Base-by-base conservation (phyloP, 23 tunicate genomes). In the Oikopleura albicans region DNA sequence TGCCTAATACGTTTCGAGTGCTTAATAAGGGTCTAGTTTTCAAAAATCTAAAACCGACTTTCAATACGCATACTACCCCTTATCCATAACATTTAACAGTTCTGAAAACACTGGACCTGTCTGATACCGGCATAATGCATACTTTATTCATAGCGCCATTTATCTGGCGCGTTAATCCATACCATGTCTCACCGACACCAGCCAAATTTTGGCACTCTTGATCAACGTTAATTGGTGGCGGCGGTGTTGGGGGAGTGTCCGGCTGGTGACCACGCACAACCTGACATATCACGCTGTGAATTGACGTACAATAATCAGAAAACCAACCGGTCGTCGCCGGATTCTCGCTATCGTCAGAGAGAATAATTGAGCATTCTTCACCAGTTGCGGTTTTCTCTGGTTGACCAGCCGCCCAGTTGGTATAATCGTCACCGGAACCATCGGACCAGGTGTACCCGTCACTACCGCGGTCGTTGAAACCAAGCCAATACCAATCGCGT, bases 401-500 rank as follows among this genome's bases (percentile, higher is more conserved):
- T 31, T 71, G 79, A 16, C 79, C 79, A 31, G 79, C 79, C 2
- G 35, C 34, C 79, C 79, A 71, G 79, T 71, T 71, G 2, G 79
- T 71, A 37, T 71, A 71, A 29, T 71, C 79, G 31, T 12, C 79
- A 16, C 34, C 79, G 2, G 79, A 22, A 31, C 34, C 79, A 31
- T 71, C 79, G 27, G 79, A 22, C 79, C 79, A 71, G 27, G 27
- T 2, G 35, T 71, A 71, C 31, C 79, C 79, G 4, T 4, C 34
- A 4, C 4, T 29, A 71, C 79, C 79, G 2, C 79, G 27, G 79
- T 71, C 79, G 83, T 86, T 87, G 38, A 91, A 40, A 22, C 97
- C 91, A 33, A 88, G 86, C 91, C 91, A 91, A 31, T 71, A 71
- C 27, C 34, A 71, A 31, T 71, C 79, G 4, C 37, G 33, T 2